phyloP scores from a whole-genome alignment of 2,888 invertebrate genomes.

The Melanotus villosus region DNA sequence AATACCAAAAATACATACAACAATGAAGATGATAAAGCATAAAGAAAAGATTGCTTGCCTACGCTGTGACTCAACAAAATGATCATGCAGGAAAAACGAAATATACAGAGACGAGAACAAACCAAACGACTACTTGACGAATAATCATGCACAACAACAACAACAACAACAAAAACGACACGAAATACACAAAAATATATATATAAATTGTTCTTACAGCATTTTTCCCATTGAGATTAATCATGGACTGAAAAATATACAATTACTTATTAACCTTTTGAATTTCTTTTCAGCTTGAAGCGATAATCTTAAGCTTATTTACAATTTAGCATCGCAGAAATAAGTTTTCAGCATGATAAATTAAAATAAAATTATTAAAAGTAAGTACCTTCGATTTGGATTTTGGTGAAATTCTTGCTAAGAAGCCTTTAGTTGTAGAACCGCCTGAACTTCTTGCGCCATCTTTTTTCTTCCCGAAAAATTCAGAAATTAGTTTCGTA shows the following conservation, averaged over 20 bases:
- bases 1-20: not conserved
- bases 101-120: no score
- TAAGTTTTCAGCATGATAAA: slow-evolving; percentile 2
- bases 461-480: slow-evolving; percentile 83
- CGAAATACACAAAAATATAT: no score
- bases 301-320: slow-evolving; percentile 29
- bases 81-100: no score
- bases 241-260: slow-evolving; percentile 72
- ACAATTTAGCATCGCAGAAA: slow-evolving; percentile 14
- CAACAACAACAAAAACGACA: slow-evolving; percentile 42
- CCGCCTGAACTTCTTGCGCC: slow-evolving; percentile 65
- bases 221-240: slow-evolving; percentile 69
- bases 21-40: not conserved
- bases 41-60: no score
- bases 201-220: slow-evolving; percentile 65
- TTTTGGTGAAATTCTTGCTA: slow-evolving; percentile 75
- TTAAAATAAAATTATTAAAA: not conserved
- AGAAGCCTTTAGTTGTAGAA: slow-evolving; percentile 67
- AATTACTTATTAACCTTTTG: slow-evolving; percentile 45
- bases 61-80: no score
- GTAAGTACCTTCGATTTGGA: slow-evolving; percentile 74
- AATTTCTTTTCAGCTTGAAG: slow-evolving; percentile 23
- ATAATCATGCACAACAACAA: slow-evolving; percentile 30
- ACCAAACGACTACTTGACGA: not conserved
- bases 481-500: slow-evolving; percentile 87